Percentiles rank a stretch among this genome's conserved stretches.
Evolutionary conservation across 1,140 invertebrate species (phyloP).

Genomic region (Choristoneura fumiferana): DNA sequence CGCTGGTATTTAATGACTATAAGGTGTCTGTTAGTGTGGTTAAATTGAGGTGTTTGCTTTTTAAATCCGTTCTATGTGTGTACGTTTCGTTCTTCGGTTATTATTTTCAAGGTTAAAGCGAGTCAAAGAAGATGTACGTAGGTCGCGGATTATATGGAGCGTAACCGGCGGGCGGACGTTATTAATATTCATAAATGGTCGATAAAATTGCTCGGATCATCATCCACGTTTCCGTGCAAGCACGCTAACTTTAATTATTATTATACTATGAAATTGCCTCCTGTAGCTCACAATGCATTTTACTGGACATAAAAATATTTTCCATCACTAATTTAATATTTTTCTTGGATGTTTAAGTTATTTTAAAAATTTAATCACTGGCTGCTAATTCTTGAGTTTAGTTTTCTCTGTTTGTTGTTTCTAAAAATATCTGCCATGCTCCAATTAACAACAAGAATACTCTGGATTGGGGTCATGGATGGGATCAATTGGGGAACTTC

Average conservation of each 20-base stretch:
- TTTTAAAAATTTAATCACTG: too few relatives aligned
- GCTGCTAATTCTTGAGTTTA: too few relatives aligned
- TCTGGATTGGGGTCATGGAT: constrained; percentile 9
- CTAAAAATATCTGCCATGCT: constrained; percentile 4
- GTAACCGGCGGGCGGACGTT: constrained; percentile 45
- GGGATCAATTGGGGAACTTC: constrained; percentile 17
- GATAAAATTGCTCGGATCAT: constrained; percentile 22
- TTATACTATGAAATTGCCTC: background rate
- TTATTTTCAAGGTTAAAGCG: constrained; percentile 64
- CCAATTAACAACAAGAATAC: constrained; percentile 6
- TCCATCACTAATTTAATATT: too few relatives aligned
- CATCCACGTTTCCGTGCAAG: constrained; percentile 4
- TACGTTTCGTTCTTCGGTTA: constrained; percentile 23
- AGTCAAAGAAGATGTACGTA: constrained; percentile 43
- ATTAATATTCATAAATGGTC: constrained; percentile 42
- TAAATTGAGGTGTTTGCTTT: constrained; percentile 2
- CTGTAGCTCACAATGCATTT: too few relatives aligned
- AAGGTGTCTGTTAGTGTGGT: too few relatives aligned
- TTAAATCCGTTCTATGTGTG: constrained; percentile 17
- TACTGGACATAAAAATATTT: too few relatives aligned
- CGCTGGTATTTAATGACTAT: too few relatives aligned
- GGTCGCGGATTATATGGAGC: constrained; percentile 51
- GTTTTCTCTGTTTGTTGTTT: background rate
- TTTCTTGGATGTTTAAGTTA: too few relatives aligned
- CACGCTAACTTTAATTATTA: background rate